Percentiles rank a stretch among this genome's conserved stretches.
phyloP scores from a whole-genome alignment of 2,113 vertebrate genomes.

The Leucoraja erinaceus region DNA sequence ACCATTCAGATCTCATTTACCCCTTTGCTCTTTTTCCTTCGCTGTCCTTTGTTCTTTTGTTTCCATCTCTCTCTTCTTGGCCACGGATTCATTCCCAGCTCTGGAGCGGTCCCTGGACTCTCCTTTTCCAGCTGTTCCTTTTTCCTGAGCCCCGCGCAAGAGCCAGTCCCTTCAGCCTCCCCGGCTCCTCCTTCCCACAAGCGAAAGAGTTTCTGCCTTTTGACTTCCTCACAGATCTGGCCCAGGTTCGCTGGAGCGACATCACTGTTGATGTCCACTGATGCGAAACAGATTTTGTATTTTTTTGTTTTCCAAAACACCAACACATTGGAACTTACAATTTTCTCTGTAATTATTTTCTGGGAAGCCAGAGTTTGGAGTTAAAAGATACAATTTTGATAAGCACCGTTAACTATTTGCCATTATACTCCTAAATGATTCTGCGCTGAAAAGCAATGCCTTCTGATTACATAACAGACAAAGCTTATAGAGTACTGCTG shows the following conservation, averaged over 20 bases:
- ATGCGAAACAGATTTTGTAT: constrained; percentile 27
- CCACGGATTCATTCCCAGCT: not conserved
- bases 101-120: not conserved
- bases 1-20: constrained; percentile 4
- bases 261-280: not conserved
- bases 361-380: not conserved
- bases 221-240: constrained; percentile 10
- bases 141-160: not conserved
- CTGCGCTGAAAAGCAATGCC: not conserved
- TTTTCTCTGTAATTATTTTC: constrained; percentile 7
- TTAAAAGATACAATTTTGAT: not conserved
- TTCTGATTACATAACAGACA: not conserved
- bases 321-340: not conserved
- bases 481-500: not conserved
- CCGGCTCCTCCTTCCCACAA: not conserved
- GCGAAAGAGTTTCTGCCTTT: constrained; percentile 14
- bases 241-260: not conserved
- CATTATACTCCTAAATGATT: not conserved
- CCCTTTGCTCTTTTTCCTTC: constrained; percentile 29
- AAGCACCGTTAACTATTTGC: not conserved
- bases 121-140: constrained; percentile 12
- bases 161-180: constrained; percentile 12
- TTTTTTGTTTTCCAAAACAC: not conserved
- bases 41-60: constrained; percentile 7
- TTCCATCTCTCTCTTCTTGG: not conserved